phyloP scores from a whole-genome alignment of 2,797 vertebrate species.

The Denticeps clupeoides region DNA sequence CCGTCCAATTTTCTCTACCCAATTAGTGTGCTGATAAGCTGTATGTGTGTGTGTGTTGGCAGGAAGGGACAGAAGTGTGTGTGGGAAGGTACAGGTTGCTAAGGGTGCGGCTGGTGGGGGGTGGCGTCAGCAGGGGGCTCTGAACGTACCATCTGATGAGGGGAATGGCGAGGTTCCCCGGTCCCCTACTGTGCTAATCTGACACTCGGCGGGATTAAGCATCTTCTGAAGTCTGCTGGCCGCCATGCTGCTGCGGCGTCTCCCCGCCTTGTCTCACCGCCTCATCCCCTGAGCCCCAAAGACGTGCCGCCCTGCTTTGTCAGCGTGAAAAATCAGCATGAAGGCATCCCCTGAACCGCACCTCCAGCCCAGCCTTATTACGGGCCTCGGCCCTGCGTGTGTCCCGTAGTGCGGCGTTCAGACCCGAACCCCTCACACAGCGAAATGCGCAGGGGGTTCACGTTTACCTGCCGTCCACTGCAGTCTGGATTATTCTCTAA shows the following conservation, averaged over 20 bases:
- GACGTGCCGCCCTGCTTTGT: slow-evolving; percentile 15
- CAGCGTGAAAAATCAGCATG: slow-evolving; percentile 22
- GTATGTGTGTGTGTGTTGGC: slow-evolving; percentile 3
- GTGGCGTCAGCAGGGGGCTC: slow-evolving; percentile 4
- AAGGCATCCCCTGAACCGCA: slow-evolving; percentile 14
- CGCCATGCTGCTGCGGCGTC: slow-evolving; percentile 45
- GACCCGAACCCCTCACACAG: too few relatives aligned
- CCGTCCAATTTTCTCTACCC: slow-evolving; percentile 12
- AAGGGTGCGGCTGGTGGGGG: slow-evolving; percentile 3
- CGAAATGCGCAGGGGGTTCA: too few relatives aligned
- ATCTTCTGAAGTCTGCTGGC: slow-evolving; percentile 52
- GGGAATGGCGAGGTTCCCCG: slow-evolving; percentile 32
- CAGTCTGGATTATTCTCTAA: too few relatives aligned
- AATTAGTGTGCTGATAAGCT: slow-evolving; percentile 24
- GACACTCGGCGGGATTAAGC: slow-evolving; percentile 52
- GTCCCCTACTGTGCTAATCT: slow-evolving; percentile 56
- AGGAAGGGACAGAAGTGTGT: too few relatives aligned
- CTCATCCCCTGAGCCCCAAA: slow-evolving; percentile 4
- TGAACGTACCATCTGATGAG: slow-evolving; percentile 22
- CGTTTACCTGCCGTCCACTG: too few relatives aligned
- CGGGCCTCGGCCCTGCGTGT: too few relatives aligned
- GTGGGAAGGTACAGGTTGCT: neutral
- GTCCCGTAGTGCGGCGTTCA: too few relatives aligned
- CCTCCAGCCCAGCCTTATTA: too few relatives aligned
- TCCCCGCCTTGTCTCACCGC: neutral